Evolutionary conservation across 2,797 vertebrate genomes (phyloP).

Genomic region (Glossophaga mutica): DNA sequence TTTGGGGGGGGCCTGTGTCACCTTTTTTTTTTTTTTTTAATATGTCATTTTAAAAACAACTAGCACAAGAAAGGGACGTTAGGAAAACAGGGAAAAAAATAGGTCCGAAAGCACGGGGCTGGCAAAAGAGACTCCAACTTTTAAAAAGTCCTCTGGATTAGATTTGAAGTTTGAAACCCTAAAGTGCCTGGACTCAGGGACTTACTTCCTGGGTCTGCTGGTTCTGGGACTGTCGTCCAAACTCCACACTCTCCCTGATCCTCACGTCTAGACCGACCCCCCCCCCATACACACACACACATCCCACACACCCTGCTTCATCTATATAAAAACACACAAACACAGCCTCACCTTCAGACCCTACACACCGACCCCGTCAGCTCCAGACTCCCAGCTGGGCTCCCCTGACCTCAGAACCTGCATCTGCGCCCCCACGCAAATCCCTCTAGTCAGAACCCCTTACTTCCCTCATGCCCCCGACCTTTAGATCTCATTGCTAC

Average conservation of each 20-base stretch:
- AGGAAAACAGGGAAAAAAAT: not conserved
- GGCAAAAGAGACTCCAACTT: not conserved
- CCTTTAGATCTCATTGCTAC: rapidly evolving
- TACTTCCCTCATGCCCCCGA: rapidly evolving
- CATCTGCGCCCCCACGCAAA: not conserved
- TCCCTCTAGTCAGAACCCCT: too few species aligned
- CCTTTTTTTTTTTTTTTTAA: not conserved
- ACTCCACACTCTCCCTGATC: too few species aligned
- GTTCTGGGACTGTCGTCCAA: not conserved
- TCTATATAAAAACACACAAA: not conserved
- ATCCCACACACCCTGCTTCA: too few species aligned
- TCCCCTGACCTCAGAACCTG: too few species aligned
- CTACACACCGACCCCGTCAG: not conserved
- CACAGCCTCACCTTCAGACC: not conserved
- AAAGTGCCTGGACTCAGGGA: not conserved
- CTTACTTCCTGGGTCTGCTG: not conserved
- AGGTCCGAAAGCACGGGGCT: not conserved
- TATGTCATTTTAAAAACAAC: not conserved
- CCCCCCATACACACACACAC: rapidly evolving
- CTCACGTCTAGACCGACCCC: not conserved
- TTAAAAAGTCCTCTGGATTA: not conserved
- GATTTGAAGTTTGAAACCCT: not conserved
- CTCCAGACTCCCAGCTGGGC: not conserved
- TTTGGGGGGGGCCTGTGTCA: too few species aligned
- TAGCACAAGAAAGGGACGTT: not conserved